Evolutionary conservation across 2,113 vertebrate genomes (phyloP), one percentile per base, ranked within the genome.

Genomic region (Camarhynchus parvulus): DNA sequence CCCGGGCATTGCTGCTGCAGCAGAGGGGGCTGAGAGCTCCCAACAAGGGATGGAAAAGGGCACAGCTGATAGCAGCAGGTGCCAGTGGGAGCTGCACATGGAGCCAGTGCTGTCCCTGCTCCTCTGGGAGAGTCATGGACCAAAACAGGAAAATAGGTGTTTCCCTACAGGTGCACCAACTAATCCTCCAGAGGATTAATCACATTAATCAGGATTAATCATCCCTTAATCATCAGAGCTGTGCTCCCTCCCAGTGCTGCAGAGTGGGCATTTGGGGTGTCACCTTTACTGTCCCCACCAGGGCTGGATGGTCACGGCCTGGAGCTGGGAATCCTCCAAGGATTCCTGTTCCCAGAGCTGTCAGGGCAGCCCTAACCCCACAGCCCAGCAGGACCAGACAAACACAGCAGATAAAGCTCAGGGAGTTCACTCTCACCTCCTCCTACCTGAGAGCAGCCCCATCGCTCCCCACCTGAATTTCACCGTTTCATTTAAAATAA

Each of bases 61-160:
- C 37, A 78, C 33, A 39, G 27, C 27, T 35, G 49, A 0, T 0
- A 44, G 9, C 56, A 46, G 64, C 41, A 89, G 63, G 30, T 30
- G 35, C 53, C 47, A 18, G 7, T 0, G 3, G 23, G n/a, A 81
- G 44, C 53, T 44, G 11, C 49, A 21, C 9, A 0, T 2, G 22
- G 62, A 63, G 46, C 0, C 0, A 24, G 19, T 15, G 3, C 35
- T 9, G 3, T 13, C 52, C 15, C 39, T 1, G 0, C 56, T 67
- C 50, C 63, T 3, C 6, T 11, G 50, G 37, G 33, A 20, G 3
- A 30, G 24, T 9, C 39, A 30, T 7, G 5, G 69, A 11, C 15
- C 70, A 50, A 11, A 44, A 7, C 1, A 27, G 0, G 5, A 2
- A n/a, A 23, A 13, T 1, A 1, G 19, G 7, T 5, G 16, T 23